Evolutionary conservation across 2,113 vertebrate species (phyloP), one percentile per base, ranked within the genome.

Genomic region (Grantiella picta): DNA sequence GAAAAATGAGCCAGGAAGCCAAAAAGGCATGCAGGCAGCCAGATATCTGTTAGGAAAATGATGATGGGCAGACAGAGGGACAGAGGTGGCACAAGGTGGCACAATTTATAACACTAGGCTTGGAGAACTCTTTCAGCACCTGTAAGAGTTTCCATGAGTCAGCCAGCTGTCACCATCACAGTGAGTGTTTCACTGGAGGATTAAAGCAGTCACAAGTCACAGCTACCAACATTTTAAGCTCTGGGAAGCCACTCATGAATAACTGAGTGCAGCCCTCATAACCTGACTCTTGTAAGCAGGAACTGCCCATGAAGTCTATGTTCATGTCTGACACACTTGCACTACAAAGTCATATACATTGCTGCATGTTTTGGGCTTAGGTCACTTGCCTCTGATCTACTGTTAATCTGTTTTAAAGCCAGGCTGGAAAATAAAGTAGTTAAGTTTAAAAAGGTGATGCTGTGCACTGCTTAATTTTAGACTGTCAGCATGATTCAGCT

Each of bases 331-430:
- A 66, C 81, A 86, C 40, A 71, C 63, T 83, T 84, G 40, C 70
- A 85, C 79, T 84, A 91, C 86, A 95, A 91, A 96, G 80, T 40
- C 53, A 24, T 40, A 24, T 21, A n/a, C n/a, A n/a, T 36, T 53
- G 83, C 64, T 93, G 56, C 44, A 81, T 76, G 22, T 23, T 94
- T 68, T 44, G 27, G 35, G 49, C 38, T 80, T 82, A 56, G 91
- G 86, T 68, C 73, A 79, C 69, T 91, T 83, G 59, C 65, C 86
- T 97, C 86, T 95, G 86, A 96, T 92, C 83, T 87, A n/a, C 33
- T 85, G 20, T 36, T 91, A 83, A 92, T 70, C 85, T 82, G 42
- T 24, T 91, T 86, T 70, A 90, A 93, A 93, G 29, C 56, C 71
- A 78, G 80, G 71, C 27, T 93, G 82, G 63, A 87, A 91, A 94